Percentiles rank a stretch among this genome's conserved stretches.
These are phyloP conservation scores for Dexiosoma caninum DNA, from an alignment of 2,888 invertebrate species.

Conservation along the genomic window DNA sequence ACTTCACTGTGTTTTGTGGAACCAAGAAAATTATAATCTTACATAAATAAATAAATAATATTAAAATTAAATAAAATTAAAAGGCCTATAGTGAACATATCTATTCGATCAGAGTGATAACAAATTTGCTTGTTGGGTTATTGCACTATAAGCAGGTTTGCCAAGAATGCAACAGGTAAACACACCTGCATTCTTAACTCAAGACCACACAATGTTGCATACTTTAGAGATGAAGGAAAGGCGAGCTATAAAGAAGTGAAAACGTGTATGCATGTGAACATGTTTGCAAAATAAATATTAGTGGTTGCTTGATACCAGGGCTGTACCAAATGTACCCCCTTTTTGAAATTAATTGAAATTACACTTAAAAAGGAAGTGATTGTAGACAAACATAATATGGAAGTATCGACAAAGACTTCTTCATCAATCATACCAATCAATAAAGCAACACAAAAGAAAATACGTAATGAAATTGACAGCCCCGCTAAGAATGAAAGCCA, in stretches of 20 bases:
- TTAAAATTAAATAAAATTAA: too few relatives aligned
- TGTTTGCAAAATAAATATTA: too few relatives aligned
- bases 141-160: neutral
- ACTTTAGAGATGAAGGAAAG: neutral
- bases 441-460: slow-evolving; percentile 4
- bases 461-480: neutral
- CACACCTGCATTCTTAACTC: too few relatives aligned
- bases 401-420: slow-evolving; percentile 6
- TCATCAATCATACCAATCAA: slow-evolving; percentile 17
- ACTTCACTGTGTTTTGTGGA: too few relatives aligned
- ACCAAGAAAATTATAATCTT: too few relatives aligned
- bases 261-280: too few relatives aligned
- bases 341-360: neutral
- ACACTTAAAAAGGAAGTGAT: slow-evolving; percentile 41
- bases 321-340: neutral
- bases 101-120: too few relatives aligned
- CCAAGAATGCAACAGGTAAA: neutral
- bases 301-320: too few relatives aligned
- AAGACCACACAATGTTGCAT: slow-evolving; percentile 7
- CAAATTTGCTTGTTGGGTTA: slow-evolving; percentile 11
- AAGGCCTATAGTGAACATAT: too few relatives aligned
- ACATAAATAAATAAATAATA: too few relatives aligned
- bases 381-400: neutral
- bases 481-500: neutral
- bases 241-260: too few relatives aligned